Evolutionary conservation across 30 jellyfish, hydroid and myxozoan species (phyloP), one percentile per base, ranked within the genome.

Genomic region (Turritopsis dohrnii): DNA sequence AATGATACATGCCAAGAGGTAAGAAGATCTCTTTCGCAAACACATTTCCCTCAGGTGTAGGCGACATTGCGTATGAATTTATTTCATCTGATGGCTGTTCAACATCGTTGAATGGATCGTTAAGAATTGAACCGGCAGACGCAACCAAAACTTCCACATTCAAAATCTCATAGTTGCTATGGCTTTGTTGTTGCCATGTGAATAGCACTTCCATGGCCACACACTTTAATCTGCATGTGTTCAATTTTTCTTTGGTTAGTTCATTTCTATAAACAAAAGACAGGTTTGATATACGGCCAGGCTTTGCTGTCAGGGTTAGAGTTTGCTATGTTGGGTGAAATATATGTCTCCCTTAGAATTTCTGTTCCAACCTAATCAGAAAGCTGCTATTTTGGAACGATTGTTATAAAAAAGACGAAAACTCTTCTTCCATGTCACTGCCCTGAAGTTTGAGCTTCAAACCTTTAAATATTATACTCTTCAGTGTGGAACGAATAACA

Each of bases 1-100:
- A 80, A n/a, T 80, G 87, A n/a, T 53, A 80, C 30, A 80, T 18
- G 0, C 87, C 87, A 0, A 80, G 22, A 1, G 84, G 79, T 29
- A 80, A 80, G 28, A 21, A 52, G 18, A 80, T 27, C 54, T 26
- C 66, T 53, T 79, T 41, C 54, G 52, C 22, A 53, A 13, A 80
- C n/a, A 52, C 21, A 23, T 69, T 23, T 69, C 77, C 77, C 17
- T 69, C 77, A n/a, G 30, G 31, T 69, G 77, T n/a, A 41, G 60
- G 60, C 22, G 22, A n/a, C 77, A 69, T 9, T 8, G 22, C 28
- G 22, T 69, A 69, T 0, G 30, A 23, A 69, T 69, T 27, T 1
- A 69, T 23, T n/a, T 69, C 30, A 69, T 23, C 28, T 8, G 28
- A n/a, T 8, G 22, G 77, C 30, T 69, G 31, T n/a, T 69, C 77